Base-by-base conservation (phyloP, 2,888 invertebrate species). In the Apamea anceps region DNA sequence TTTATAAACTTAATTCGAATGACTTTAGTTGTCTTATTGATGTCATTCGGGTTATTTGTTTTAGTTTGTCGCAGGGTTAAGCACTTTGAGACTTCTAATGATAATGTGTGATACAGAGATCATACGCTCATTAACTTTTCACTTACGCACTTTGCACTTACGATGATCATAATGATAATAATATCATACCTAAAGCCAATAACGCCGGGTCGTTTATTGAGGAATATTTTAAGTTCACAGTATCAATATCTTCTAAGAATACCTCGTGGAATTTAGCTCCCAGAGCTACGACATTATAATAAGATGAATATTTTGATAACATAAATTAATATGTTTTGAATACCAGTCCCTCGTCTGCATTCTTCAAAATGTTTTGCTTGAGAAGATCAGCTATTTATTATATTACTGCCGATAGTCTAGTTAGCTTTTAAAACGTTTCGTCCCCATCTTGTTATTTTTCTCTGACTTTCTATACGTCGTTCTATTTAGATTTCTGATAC, bases 1-100 rank as follows among this genome's bases (percentile, higher is more conserved):
- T 88, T 81, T 80, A 88, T 81, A 66, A 80, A 88, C 73, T 73
- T 73, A 63, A 83, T 71, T 84, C n/a, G 13, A 68, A 66, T 75
- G 68, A 71, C 51, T 81, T 77, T 66, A 77, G 62, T 63, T 70
- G 80, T 79, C n/a, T 74, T 75, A 77, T 75, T 80, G 54, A 75
- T 68, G 80, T 60, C 66, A 21, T 48, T 85, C 13, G 42, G n/a
- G n/a, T 57, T 73, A 60, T 71, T 74, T 71, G 66, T 42, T 67
- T 57, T 51, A 57, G 13, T 66, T 45, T 28, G 25, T 72, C 7
- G 37, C 7, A 37, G 21, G 18, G 18, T 65, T 70, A 60, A 42
- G 60, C 15, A n/a, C 6, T 65, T 66, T 60, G 25, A 12, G 6
- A 25, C 13, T 77, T 71, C 12, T 25, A n/a, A 42, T 60, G 32